Conservation (phyloP, 2,797 vertebrate genomes). For the Anguilla obscura region DNA sequence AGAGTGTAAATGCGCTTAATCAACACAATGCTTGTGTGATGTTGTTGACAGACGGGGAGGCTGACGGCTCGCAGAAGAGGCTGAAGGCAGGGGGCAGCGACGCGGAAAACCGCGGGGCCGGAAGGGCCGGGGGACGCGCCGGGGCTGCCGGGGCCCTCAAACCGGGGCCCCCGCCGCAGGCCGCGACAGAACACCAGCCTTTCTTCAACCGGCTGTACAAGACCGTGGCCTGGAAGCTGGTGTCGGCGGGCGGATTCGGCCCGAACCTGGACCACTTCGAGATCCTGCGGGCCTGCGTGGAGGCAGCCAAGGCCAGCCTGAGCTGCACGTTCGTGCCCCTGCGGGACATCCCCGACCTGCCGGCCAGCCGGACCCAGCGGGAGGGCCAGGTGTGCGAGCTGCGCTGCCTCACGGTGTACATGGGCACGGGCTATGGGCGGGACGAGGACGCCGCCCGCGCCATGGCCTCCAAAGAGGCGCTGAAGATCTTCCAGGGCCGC, state of each 20-base stretch:
- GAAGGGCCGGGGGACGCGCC: constrained; percentile 31
- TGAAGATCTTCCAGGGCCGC: constrained; percentile 94
- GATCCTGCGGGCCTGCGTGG: constrained; percentile 86
- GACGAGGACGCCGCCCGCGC: constrained; percentile 82
- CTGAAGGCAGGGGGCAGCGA: constrained; percentile 58
- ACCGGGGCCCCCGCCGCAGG: constrained; percentile 64
- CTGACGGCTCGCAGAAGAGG: constrained; percentile 63
- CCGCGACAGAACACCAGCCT: constrained; percentile 84
- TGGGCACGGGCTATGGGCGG: constrained; percentile 94
- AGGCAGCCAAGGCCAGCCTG: constrained; percentile 89
- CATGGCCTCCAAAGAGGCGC: constrained; percentile 93
- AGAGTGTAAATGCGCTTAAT: constrained; percentile 25
- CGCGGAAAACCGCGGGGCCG: constrained; percentile 46
- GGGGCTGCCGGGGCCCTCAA: constrained; percentile 51
- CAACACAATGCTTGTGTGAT: constrained; percentile 28
- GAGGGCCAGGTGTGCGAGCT: constrained; percentile 97
- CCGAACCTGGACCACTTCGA: constrained; percentile 90
- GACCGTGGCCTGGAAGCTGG: constrained; percentile 94
- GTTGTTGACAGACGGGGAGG: constrained; percentile 57
- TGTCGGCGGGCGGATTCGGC: constrained; percentile 92
- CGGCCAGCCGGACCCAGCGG: constrained; percentile 86
- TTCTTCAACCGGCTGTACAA: constrained; percentile 98
- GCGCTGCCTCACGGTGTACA: constrained; percentile 67
- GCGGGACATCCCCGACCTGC: constrained; percentile 92
- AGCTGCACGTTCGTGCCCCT: constrained; percentile 91